Conservation (phyloP, 2,888 invertebrate species). For the Heliconius ismenius region DNA sequence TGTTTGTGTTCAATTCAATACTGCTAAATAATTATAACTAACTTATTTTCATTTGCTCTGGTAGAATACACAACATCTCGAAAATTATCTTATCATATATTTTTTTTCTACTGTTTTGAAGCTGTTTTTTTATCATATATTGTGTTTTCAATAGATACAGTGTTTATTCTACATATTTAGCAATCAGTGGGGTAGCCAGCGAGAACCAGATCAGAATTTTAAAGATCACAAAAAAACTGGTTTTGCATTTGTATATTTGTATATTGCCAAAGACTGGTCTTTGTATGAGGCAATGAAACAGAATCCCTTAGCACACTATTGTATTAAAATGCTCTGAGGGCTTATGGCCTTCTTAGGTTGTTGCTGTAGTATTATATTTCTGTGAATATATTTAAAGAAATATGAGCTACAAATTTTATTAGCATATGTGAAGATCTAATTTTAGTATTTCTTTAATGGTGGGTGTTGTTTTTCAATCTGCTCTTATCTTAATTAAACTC, state of each 20-base stretch:
- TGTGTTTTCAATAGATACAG: background rate
- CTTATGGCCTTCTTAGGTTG: background rate
- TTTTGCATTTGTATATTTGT: background rate
- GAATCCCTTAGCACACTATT: background rate
- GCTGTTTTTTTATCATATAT: background rate
- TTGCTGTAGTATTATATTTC: background rate
- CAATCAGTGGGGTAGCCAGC: background rate
- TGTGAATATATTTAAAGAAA: background rate
- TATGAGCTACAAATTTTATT: background rate
- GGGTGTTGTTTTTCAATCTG: background rate
- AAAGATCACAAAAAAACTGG: background rate
- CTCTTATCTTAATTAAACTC: background rate
- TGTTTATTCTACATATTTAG: background rate
- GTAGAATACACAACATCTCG: background rate
- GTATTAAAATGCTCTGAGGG: slow-evolving; percentile 2
- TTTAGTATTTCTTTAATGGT: background rate
- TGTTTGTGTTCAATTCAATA: too few species aligned
- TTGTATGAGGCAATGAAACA: background rate
- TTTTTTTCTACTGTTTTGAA: background rate
- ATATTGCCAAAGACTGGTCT: background rate
- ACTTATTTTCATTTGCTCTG: too few species aligned
- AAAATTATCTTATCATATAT: background rate
- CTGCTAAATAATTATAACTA: too few species aligned
- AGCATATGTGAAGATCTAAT: background rate
- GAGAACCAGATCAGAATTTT: background rate